Evolutionary conservation across 2,888 invertebrate species (phyloP).

Genomic region (Eueremaeus valkanovi): DNA sequence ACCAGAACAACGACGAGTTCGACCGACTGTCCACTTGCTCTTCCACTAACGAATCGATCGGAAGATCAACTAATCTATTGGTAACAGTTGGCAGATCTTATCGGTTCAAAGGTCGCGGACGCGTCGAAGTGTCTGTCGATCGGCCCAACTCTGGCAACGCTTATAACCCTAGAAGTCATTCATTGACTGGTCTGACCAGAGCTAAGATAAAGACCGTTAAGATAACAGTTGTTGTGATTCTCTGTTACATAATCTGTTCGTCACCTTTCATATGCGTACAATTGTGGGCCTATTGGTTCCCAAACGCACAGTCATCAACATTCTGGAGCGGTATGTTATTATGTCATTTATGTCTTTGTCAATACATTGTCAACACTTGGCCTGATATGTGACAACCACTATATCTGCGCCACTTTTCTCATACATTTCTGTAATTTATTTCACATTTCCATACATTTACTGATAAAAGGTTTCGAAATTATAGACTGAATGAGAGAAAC

Average conservation of each 20-base stretch:
- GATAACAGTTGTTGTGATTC: constrained; percentile 56
- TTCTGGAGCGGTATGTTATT: constrained; percentile 42
- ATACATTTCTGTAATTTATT: no score
- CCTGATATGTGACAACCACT: no score
- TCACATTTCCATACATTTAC: neutral
- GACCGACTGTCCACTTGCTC: neutral
- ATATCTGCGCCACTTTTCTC: neutral
- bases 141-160: neutral
- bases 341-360: neutral
- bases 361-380: neutral
- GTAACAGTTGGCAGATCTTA: constrained; percentile 21
- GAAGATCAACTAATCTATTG: constrained; percentile 2
- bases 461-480: neutral
- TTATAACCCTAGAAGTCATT: constrained; percentile 51
- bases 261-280: constrained; percentile 65
- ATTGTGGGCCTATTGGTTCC: constrained; percentile 60
- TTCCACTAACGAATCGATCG: neutral
- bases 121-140: neutral
- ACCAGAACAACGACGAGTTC: neutral
- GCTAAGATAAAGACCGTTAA: constrained; percentile 57
- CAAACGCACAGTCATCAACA: constrained; percentile 39
- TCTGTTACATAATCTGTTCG: constrained; percentile 65
- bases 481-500: neutral
- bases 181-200: constrained; percentile 55
- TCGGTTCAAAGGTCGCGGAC: constrained; percentile 12